These are phyloP conservation scores for Brienomyrus brachyistius DNA, from an alignment of 2,113 vertebrate species.

Conservation along the genomic window DNA sequence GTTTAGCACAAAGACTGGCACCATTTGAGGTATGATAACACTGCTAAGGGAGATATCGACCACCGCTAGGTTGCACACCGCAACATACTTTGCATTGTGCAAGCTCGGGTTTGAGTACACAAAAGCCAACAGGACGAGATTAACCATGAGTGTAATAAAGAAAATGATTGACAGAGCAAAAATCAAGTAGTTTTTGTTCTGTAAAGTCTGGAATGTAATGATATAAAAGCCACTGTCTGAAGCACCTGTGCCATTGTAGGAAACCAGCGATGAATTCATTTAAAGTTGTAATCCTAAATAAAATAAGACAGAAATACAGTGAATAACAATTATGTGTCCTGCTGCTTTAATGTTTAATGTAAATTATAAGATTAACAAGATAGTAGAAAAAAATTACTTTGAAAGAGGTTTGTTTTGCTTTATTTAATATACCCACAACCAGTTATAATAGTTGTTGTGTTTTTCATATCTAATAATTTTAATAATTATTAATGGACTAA, in stretches of 20 bases:
- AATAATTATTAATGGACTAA: too few species aligned
- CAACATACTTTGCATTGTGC: constrained; percentile 39
- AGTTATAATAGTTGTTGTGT: background rate
- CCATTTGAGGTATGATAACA: constrained; percentile 46
- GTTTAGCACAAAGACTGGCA: constrained; percentile 40
- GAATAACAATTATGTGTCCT: background rate
- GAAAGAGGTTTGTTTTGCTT: background rate
- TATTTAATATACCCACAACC: background rate
- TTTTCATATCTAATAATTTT: background rate
- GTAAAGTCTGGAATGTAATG: constrained; percentile 25
- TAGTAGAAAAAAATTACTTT: background rate
- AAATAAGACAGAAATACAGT: background rate
- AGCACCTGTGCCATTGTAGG: constrained; percentile 20
- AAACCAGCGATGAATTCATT: constrained; percentile 21
- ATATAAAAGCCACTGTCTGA: constrained; percentile 34
- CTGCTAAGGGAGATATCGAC: constrained; percentile 42
- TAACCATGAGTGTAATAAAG: constrained; percentile 33
- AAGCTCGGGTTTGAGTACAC: constrained; percentile 33
- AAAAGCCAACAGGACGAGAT: constrained; percentile 23
- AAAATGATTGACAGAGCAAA: constrained; percentile 34
- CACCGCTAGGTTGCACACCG: constrained; percentile 40
- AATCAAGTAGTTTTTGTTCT: constrained; percentile 34
- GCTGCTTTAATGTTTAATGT: background rate
- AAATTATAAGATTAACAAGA: background rate
- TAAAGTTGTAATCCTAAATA: background rate